These are phyloP conservation scores for Conops quadrifasciatus DNA, from an alignment of 2,888 invertebrate species.

Conservation along the genomic window DNA sequence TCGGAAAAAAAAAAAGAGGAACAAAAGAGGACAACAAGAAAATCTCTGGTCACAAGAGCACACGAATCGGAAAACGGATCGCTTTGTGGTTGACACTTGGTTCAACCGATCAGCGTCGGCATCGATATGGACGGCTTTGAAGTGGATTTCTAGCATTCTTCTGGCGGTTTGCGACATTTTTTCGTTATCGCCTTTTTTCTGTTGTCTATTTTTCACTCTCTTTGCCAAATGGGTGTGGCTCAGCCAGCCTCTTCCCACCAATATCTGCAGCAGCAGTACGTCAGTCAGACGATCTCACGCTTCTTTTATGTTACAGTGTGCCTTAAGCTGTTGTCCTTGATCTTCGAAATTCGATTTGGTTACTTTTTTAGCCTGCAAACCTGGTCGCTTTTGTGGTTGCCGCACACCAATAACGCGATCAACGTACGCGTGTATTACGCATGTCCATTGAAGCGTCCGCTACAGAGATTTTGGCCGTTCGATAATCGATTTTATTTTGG, in stretches of 20 bases:
- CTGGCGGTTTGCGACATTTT: conserved; percentile 21
- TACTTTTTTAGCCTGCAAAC: not conserved
- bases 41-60: not conserved
- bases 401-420: not conserved
- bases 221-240: not conserved
- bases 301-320: not conserved
- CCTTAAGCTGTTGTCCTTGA: not conserved
- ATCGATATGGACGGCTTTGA: conserved; percentile 20
- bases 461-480: conserved; percentile 6
- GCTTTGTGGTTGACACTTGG: conserved; percentile 30
- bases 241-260: conserved; percentile 1
- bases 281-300: conserved; percentile 5
- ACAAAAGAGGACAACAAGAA: not conserved
- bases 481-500: no score
- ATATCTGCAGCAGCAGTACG: not conserved
- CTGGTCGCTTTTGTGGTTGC: conserved; percentile 5
- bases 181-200: not conserved
- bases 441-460: conserved; percentile 19
- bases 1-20: not conserved
- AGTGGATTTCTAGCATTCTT: not conserved
- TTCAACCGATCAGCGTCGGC: conserved; percentile 4
- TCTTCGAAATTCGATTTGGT: not conserved
- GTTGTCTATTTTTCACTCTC: not conserved
- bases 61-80: not conserved
- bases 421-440: conserved; percentile 9